phyloP scores from a whole-genome alignment of 2,888 invertebrate species.

The Luperina testacea region DNA sequence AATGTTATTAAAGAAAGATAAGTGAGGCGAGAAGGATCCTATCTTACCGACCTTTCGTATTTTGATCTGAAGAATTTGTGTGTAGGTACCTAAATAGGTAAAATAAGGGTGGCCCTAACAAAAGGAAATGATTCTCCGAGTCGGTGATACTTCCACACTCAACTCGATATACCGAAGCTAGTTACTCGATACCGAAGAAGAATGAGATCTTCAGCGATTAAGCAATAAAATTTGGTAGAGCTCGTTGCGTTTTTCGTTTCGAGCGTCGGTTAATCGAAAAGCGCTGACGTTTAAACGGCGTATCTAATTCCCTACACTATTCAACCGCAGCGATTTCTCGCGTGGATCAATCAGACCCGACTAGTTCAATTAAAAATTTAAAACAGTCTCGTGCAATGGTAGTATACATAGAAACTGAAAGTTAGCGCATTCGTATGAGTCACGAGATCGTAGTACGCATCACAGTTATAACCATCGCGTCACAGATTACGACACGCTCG shows the following conservation, averaged over 20 bases:
- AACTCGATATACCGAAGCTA: conserved; percentile 19
- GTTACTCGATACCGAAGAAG: conserved; percentile 29
- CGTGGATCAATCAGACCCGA: conserved; percentile 50
- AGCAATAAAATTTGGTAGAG: conserved; percentile 60
- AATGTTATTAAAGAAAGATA: conserved; percentile 85
- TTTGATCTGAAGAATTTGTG: conserved; percentile 68
- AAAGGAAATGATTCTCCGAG: conserved; percentile 43
- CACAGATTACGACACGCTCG: conserved; percentile 87
- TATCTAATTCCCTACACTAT: conserved; percentile 60
- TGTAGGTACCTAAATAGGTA: conserved; percentile 64
- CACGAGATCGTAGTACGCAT: conserved; percentile 81
- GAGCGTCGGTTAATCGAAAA: conserved; percentile 55
- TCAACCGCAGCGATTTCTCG: conserved; percentile 44
- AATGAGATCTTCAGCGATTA: conserved; percentile 55
- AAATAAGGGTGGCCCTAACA: conserved; percentile 61
- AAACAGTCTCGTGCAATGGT: conserved; percentile 58
- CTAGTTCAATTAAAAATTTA: conserved; percentile 57
- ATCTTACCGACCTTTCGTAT: conserved; percentile 70
- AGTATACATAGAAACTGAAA: conserved; percentile 79
- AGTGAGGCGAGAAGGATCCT: conserved; percentile 72
- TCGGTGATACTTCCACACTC: conserved; percentile 38
- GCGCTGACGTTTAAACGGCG: conserved; percentile 62
- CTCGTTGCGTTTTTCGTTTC: conserved; percentile 52
- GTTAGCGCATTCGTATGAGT: conserved; percentile 80
- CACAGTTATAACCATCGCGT: conserved; percentile 80